These are phyloP conservation scores for Mystacides longicornis DNA, from an alignment of 2,888 invertebrate species.

Conservation along the genomic window DNA sequence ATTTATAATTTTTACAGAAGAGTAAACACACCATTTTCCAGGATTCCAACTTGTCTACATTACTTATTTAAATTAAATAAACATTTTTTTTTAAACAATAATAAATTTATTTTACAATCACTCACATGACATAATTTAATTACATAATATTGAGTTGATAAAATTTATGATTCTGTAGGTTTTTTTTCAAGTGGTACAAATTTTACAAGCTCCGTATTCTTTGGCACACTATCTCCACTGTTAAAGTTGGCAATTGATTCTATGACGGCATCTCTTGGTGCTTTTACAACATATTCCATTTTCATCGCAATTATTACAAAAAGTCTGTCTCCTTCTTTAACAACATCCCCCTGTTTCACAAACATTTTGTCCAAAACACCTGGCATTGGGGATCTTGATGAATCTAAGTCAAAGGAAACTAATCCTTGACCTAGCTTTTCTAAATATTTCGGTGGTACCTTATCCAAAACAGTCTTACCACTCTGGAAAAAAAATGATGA, in stretches of 20 bases:
- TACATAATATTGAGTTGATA: neutral
- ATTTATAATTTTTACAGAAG: too few species aligned
- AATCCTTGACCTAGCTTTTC: slow-evolving; percentile 37
- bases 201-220: slow-evolving; percentile 57
- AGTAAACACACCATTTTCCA: too few species aligned
- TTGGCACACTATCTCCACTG: slow-evolving; percentile 76
- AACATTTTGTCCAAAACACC: slow-evolving; percentile 89
- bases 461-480: slow-evolving; percentile 58
- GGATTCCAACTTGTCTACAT: too few species aligned
- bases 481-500: slow-evolving; percentile 47
- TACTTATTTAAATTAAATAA: neutral
- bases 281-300: slow-evolving; percentile 96
- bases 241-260: slow-evolving; percentile 60
- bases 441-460: slow-evolving; percentile 55
- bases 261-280: slow-evolving; percentile 70
- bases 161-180: neutral
- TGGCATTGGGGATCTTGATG: slow-evolving; percentile 87
- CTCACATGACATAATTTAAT: neutral
- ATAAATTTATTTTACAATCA: neutral
- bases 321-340: slow-evolving; percentile 82
- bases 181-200: slow-evolving; percentile 39
- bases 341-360: slow-evolving; percentile 68
- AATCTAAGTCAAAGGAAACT: slow-evolving; percentile 33
- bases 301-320: slow-evolving; percentile 98
- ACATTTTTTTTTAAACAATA: neutral